Conservation (phyloP, 2,797 vertebrate species). For the Tragopan temminckii region DNA sequence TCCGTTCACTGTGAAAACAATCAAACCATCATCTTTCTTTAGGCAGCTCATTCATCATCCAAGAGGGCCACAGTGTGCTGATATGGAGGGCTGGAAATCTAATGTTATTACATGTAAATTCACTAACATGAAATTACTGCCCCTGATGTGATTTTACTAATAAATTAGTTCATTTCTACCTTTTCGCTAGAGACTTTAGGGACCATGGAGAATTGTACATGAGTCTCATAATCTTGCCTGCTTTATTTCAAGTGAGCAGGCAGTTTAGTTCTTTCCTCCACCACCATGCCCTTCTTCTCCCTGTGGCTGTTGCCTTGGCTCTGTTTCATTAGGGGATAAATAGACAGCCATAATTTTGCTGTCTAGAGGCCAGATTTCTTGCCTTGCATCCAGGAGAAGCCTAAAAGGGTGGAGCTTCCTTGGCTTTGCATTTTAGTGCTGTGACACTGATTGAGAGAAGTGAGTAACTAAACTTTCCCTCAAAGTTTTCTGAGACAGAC, state of each 20-base stretch:
- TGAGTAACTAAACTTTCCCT: not conserved
- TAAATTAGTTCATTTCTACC: slow-evolving; percentile 90
- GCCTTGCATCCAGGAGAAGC: not conserved
- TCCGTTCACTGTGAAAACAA: slow-evolving; percentile 90
- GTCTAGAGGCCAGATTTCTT: not conserved
- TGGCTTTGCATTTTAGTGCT: not conserved
- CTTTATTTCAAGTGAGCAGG: slow-evolving; percentile 73
- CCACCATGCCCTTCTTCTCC: not conserved
- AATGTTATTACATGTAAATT: slow-evolving; percentile 91
- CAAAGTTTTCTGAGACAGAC: not conserved
- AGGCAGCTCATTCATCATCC: slow-evolving; percentile 89
- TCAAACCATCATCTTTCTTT: slow-evolving; percentile 91
- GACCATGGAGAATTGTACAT: slow-evolving; percentile 82
- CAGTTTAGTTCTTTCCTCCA: slow-evolving; percentile 48
- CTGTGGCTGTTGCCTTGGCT: slow-evolving; percentile 13
- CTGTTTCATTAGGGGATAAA: slow-evolving; percentile 72
- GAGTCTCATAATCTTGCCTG: slow-evolving; percentile 70
- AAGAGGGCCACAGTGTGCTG: slow-evolving; percentile 81
- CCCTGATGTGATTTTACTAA: slow-evolving; percentile 90
- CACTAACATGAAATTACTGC: slow-evolving; percentile 91
- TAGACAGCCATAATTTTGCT: slow-evolving; percentile 49
- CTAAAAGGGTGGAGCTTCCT: not conserved
- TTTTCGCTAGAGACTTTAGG: slow-evolving; percentile 85
- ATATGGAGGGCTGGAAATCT: slow-evolving; percentile 82
- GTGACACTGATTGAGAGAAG: not conserved